phyloP scores from a whole-genome alignment of 2,888 invertebrate species.

The Melinaea marsaeus region DNA sequence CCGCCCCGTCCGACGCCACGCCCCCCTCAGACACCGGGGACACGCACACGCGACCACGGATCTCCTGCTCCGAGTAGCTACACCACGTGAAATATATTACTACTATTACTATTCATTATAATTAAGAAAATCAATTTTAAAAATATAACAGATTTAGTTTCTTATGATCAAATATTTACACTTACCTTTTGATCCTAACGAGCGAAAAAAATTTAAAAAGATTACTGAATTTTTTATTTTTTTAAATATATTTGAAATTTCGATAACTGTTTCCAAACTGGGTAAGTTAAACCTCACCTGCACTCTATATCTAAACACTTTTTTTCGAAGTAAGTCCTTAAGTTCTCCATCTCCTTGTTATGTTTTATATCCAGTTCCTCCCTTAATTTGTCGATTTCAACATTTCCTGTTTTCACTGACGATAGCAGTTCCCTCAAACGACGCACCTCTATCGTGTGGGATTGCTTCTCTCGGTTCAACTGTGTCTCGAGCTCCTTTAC shows the following conservation, averaged over 20 bases:
- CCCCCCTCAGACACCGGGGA: slow-evolving; percentile 45
- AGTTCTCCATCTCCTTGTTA: slow-evolving; percentile 86
- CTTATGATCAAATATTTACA: slow-evolving; percentile 8
- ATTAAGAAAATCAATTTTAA: too few relatives aligned
- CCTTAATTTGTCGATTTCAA: slow-evolving; percentile 75
- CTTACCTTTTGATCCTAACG: slow-evolving; percentile 53
- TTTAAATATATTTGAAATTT: too few relatives aligned
- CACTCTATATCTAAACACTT: slow-evolving; percentile 89
- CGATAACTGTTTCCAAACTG: not conserved
- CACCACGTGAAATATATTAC: not conserved
- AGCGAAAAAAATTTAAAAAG: slow-evolving; percentile 39
- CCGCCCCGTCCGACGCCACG: slow-evolving; percentile 48
- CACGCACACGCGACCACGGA: slow-evolving; percentile 56
- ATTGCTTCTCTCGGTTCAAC: slow-evolving; percentile 77
- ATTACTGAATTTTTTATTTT: not conserved
- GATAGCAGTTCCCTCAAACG: slow-evolving; percentile 75
- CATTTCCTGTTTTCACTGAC: slow-evolving; percentile 77
- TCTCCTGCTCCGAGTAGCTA: slow-evolving; percentile 70
- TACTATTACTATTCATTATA: too few relatives aligned
- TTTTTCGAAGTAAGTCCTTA: slow-evolving; percentile 87
- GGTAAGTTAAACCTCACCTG: slow-evolving; percentile 59
- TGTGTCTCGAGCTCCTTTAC: slow-evolving; percentile 62
- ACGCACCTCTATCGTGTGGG: slow-evolving; percentile 73
- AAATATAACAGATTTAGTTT: too few relatives aligned
- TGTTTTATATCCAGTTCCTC: slow-evolving; percentile 82